Conservation (phyloP, 2,888 invertebrate species). For the Anticlea derivata region DNA sequence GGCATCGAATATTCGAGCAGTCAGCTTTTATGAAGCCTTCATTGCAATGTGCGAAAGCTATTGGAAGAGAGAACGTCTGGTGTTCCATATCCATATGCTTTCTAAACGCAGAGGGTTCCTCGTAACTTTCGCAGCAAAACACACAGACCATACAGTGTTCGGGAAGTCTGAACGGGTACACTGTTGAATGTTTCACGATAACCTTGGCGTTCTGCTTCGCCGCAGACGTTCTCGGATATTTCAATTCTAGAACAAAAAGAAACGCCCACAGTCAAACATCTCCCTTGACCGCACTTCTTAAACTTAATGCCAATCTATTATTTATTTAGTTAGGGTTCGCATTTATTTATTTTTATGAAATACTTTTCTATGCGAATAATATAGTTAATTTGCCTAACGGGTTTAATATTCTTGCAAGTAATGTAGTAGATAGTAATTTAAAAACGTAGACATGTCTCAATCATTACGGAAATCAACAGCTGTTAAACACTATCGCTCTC, state of each 20-base stretch:
- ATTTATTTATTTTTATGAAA: no score
- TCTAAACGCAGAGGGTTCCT: slow-evolving; percentile 60
- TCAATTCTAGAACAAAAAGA: slow-evolving; percentile 78
- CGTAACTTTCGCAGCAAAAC: slow-evolving; percentile 68
- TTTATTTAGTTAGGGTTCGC: no score
- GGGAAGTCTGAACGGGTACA: slow-evolving; percentile 75
- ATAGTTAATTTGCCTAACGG: no score
- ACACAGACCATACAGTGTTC: slow-evolving; percentile 72
- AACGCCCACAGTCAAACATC: slow-evolving; percentile 46
- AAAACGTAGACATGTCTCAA: no score
- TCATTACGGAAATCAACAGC: no score
- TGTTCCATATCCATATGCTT: slow-evolving; percentile 69
- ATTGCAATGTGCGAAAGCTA: slow-evolving; percentile 59
- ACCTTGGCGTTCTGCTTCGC: slow-evolving; percentile 72
- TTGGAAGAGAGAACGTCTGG: slow-evolving; percentile 55
- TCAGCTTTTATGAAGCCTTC: slow-evolving; percentile 44
- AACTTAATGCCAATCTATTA: no score
- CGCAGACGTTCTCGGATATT: slow-evolving; percentile 60
- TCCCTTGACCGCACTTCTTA: slow-evolving; percentile 35
- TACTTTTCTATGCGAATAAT: no score
- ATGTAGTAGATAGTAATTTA: no score
- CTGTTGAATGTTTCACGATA: slow-evolving; percentile 72
- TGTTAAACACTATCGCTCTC: slow-evolving; percentile 46
- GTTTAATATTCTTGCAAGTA: no score
- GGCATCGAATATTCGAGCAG: slow-evolving; percentile 45